phyloP scores from a whole-genome alignment of 2,888 invertebrate species.

The Parascotia fuliginaria region DNA sequence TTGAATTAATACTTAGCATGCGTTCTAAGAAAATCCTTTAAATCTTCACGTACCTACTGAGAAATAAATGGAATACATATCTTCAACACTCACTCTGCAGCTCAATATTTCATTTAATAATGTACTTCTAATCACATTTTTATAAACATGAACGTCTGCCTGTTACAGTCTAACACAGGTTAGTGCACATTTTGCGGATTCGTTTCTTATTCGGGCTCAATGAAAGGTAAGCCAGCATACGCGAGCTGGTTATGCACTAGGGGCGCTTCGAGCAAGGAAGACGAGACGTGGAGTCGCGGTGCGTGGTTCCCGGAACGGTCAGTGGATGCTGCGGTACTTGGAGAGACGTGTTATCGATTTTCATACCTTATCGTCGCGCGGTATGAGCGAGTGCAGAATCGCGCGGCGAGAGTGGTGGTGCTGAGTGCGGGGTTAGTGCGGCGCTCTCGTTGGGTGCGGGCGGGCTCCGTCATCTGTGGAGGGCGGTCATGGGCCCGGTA shows the following conservation, averaged over 20 bases:
- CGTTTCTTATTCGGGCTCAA: not conserved
- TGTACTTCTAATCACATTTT: not conserved
- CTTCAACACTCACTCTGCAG: not conserved
- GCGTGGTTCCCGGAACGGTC: slow-evolving; percentile 43
- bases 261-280: too few species aligned
- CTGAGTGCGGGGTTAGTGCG: slow-evolving; percentile 67
- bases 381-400: slow-evolving; percentile 52
- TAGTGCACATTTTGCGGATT: not conserved
- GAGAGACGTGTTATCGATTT: slow-evolving; percentile 66
- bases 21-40: too few species aligned
- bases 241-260: too few species aligned
- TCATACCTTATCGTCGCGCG: slow-evolving; percentile 73
- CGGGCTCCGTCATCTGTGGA: slow-evolving; percentile 85
- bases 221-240: not conserved
- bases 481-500: slow-evolving; percentile 75
- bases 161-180: not conserved
- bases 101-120: not conserved
- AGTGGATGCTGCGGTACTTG: slow-evolving; percentile 60
- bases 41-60: too few species aligned
- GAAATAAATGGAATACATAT: too few species aligned
- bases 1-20: too few species aligned
- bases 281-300: slow-evolving; percentile 19
- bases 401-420: slow-evolving; percentile 63
- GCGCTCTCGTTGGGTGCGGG: slow-evolving; percentile 70
- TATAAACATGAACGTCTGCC: not conserved